phyloP scores from a whole-genome alignment of 2,888 invertebrate genomes.

The Podabrus alpinus region DNA sequence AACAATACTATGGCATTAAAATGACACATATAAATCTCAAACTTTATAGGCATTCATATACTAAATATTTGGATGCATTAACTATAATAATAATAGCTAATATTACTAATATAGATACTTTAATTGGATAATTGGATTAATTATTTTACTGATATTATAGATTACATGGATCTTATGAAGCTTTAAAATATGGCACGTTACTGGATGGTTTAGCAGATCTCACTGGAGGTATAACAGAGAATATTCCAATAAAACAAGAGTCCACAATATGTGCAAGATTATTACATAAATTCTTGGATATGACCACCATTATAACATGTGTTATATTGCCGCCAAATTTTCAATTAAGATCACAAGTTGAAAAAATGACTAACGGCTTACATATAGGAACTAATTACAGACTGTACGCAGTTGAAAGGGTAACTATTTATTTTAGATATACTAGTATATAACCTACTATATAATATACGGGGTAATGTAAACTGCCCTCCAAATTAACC shows the following conservation, averaged over 20 bases:
- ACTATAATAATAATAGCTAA: too few relatives aligned
- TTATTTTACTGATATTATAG: constrained; percentile 56
- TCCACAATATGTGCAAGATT: constrained; percentile 69
- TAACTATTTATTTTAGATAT: too few relatives aligned
- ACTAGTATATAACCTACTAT: too few relatives aligned
- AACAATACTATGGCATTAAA: too few relatives aligned
- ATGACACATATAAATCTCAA: too few relatives aligned
- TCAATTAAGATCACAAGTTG: constrained; percentile 52
- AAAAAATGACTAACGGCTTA: constrained; percentile 69
- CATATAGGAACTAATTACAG: constrained; percentile 81
- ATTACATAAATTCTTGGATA: constrained; percentile 72
- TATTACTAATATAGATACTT: too few relatives aligned
- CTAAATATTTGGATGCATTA: too few relatives aligned
- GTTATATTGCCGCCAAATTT: constrained; percentile 63
- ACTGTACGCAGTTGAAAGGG: constrained; percentile 73
- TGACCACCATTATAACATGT: constrained; percentile 84
- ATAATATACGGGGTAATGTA: too few relatives aligned
- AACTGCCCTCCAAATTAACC: too few relatives aligned
- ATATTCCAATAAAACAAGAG: constrained; percentile 72
- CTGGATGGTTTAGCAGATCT: constrained; percentile 87
- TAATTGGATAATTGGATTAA: too few relatives aligned
- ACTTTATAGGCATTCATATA: too few relatives aligned
- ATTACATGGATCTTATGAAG: constrained; percentile 91
- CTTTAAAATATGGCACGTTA: constrained; percentile 87
- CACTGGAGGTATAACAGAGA: constrained; percentile 88